Base-by-base conservation (phyloP, 2,113 vertebrate species). In the Triplophysa dalaica region DNA sequence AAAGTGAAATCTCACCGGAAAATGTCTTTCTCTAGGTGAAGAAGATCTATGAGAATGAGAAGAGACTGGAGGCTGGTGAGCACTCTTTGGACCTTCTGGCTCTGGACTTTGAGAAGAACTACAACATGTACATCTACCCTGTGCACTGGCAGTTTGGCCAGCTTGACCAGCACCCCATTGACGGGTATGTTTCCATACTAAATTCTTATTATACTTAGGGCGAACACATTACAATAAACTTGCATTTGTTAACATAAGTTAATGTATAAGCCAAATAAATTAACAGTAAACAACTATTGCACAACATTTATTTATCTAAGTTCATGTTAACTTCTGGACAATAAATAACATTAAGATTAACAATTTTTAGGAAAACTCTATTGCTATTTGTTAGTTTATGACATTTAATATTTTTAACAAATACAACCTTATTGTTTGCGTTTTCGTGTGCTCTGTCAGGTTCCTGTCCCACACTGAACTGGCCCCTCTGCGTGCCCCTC, bases 61-160 rank as follows among this genome's bases (percentile, higher is more conserved):
- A 98, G 92, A 94, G 97, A 67, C 93, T 99, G 87, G 93, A 95
- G 87, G 96, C 96, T 0, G 98, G 98, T 0, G 94, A 96, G 0
- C 96, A 99, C 89, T 92, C 97, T 0, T 87, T 98, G 93, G 98
- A 99, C 89, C 94, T 99, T 82, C 92, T 99, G 89, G 96, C 94
- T 38, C 92, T 94, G 0, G 98, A 99, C 93, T 99, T 99, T 4
- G 92, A 98, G 90, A 99, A 99, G 94, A 99, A 99, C 92, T 99
- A 99, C 94, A 97, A 99, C 89, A 99, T 99, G 98, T 99, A 98
- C 93, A 95, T 99, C 93, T 99, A 97, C 94, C 98, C 98, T 0
- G 98, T 99, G 76, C 98, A 99, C 91, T 99, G 98, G 98, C 98
- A 99, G 90, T 99, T 99, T 0, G 96, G 96, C 29, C 96, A 98